Evolutionary conservation across 2,113 vertebrate species (phyloP), one percentile per base, ranked within the genome.

Genomic region (Bos javanicus): DNA sequence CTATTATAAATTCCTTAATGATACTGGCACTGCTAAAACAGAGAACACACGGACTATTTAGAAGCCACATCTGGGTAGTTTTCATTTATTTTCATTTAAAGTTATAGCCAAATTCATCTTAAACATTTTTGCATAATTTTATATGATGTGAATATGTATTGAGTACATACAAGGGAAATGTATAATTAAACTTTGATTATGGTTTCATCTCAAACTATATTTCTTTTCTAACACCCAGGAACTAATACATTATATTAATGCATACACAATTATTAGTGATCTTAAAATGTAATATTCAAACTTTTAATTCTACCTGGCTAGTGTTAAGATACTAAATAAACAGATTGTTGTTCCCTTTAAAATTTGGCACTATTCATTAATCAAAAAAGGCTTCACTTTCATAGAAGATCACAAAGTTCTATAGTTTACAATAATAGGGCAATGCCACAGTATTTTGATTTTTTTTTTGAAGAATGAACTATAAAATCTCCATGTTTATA

Each of bases 41-140:
- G 21, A 93, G 28, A 82, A 93, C 92, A 97, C 87, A 95, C 59
- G 83, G 7, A 59, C 89, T 93, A 57, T 89, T 43, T 98, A 95
- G 94, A 93, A 95, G 15, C 48, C 95, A 98, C 97, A 98, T 71
- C 62, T 95, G 90, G 36, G 21, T 6, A 93, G 83, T 91, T 97
- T 96, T 96, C 43, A 94, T 91, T 78, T 64, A 1, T 26, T 94
- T 97, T 96, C 57, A 96, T 95, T 81, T 95, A 87, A 87, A 96
- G 26, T 94, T 96, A 96, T 52, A 94, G 82, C 33, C 81, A 97
- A 95, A 90, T 87, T 94, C 14, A 95, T 97, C 76, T 97, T 96
- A 97, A 98, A 94, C 19, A 90, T 96, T 97, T 95, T 97, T 94
- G 62, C 71, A 94, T 96, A 93, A 98, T 97, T 97, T 97, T 96